phyloP scores from a whole-genome alignment of 2,888 invertebrate genomes.

The Coremacera marginata region DNA sequence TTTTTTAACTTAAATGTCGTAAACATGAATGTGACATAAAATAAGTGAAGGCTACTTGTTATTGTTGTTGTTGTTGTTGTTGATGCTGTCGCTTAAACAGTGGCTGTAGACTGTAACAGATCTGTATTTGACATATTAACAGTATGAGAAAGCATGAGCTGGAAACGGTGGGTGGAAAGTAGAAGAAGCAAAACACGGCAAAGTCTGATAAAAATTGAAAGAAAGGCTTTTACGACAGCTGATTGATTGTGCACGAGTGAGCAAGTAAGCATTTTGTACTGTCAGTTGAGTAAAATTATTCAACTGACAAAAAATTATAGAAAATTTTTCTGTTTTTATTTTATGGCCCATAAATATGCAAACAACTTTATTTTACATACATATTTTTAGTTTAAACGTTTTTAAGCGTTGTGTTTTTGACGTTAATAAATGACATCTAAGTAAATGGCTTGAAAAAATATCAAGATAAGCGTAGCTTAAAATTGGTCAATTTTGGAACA shows the following conservation, averaged over 20 bases:
- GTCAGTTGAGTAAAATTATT: constrained; percentile 8
- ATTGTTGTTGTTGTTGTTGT: background rate
- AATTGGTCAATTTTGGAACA: no score
- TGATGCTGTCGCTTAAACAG: background rate
- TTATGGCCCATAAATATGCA: background rate
- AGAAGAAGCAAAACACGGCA: no score
- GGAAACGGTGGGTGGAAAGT: no score
- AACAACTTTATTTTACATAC: background rate
- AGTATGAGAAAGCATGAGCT: no score
- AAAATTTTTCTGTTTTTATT: background rate
- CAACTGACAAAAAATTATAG: background rate
- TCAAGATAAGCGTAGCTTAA: no score
- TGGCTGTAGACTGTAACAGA: background rate
- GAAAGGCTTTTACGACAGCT: background rate
- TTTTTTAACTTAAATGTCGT: background rate
- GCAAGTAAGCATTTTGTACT: background rate
- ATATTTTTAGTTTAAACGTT: background rate
- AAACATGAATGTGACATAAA: background rate
- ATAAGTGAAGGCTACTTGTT: background rate
- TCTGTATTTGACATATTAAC: background rate
- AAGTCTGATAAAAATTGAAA: no score
- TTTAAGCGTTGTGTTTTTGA: constrained; percentile 18
- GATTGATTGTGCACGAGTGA: no score
- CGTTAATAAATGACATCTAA: constrained; percentile 28
- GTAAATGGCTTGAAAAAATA: background rate